Evolutionary conservation across 2,797 vertebrate species (phyloP).

Genomic region (Dendrocincla tyrannina): DNA sequence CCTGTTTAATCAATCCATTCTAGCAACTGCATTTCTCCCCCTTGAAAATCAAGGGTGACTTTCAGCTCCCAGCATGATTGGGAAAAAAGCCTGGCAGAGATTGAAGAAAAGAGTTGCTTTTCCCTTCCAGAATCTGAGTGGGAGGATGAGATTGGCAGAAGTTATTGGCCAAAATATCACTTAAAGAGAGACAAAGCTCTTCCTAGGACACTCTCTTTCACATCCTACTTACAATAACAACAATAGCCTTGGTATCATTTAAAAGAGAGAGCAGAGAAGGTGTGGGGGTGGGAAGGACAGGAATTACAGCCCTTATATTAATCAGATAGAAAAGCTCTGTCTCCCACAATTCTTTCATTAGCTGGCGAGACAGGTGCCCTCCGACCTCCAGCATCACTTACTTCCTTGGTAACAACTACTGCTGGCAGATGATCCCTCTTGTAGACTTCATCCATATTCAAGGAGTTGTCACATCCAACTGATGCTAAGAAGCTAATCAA

Average conservation of each 20-base stretch:
- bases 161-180: constrained; percentile 26
- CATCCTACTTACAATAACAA: constrained; percentile 21
- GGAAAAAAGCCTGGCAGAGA: constrained; percentile 12
- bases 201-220: constrained; percentile 24
- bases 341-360: constrained; percentile 73
- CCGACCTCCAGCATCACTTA: constrained; percentile 69
- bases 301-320: constrained; percentile 64
- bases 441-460: constrained; percentile 75
- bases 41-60: constrained; percentile 28
- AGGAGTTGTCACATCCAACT: constrained; percentile 68
- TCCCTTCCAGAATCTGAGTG: constrained; percentile 26
- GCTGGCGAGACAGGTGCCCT: constrained; percentile 65
- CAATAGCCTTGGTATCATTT: constrained; percentile 1
- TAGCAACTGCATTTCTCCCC: not conserved
- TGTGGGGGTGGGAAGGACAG: constrained; percentile 56
- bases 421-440: constrained; percentile 73
- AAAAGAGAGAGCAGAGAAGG: constrained; percentile 39
- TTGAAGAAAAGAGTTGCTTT: constrained; percentile 8
- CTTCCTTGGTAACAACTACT: constrained; percentile 72
- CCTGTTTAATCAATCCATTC: not conserved
- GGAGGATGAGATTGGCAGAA: constrained; percentile 22
- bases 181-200: constrained; percentile 18
- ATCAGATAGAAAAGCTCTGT: constrained; percentile 71
- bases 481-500: constrained; percentile 74
- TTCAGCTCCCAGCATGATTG: not conserved